Base-by-base conservation (phyloP, 2,113 vertebrate species). In the Cottus gobio region DNA sequence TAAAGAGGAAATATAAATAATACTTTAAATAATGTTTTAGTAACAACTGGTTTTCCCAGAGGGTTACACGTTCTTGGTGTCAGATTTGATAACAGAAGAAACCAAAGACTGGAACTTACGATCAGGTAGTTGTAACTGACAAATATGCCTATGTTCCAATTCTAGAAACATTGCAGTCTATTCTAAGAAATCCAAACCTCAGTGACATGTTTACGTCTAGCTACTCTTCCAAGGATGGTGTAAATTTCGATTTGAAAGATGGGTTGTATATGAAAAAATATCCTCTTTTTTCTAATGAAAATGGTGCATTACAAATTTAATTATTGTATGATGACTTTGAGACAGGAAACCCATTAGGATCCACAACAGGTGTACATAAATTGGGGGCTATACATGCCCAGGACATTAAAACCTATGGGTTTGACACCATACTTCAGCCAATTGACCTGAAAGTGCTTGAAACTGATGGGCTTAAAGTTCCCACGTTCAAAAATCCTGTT, bases 351-450 rank as follows among this genome's bases (percentile, higher is more conserved):
- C 20, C n/a, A 15, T 61, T 79, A 5, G 64, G 39, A 8, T 42
- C 79, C 10, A 86, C 82, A 70, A 74, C n/a, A 37, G 75, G 61
- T 30, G 0, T 54, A 12, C 74, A 87, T 50, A 87, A 85, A 75
- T 42, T 71, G 1, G 75, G 66, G 1, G 54, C 6, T 6, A 60
- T 82, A 24, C 70, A 83, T 69, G 28, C 80, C 5, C 79, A 86
- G 22, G 80, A 79, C 66, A 61, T 83, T 50, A 81, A 77, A 52
- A 36, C 15, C 2, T 71, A 83, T 58, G 74, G 74, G 1, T 84
- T 77, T 71, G 18, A 80, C 20, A 3, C 42, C 10, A 64, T 80
- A 22, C 65, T 87, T 34, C 44, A 84, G 24, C 69, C 82, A 58
- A 30, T 74, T 22, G 8, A 80, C 28, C 7, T 80, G 0, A 80